Base-by-base conservation (phyloP, 35 echinoderm and acorn worm genomes). In the Apostichopus parvimensis region DNA sequence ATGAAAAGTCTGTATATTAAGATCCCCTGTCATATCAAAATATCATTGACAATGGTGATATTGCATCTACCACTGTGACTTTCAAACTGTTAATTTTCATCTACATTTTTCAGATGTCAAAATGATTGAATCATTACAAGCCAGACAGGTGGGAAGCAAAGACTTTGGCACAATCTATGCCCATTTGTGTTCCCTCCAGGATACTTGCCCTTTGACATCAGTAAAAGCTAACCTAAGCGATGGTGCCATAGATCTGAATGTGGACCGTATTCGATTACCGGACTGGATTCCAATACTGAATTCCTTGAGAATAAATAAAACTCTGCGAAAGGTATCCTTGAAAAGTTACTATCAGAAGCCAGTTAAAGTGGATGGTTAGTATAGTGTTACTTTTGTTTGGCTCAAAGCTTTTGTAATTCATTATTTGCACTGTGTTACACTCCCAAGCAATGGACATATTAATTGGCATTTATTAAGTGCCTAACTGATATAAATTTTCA, bases 251-350 rank as follows among this genome's bases (percentile, higher is more conserved):
- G 97, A 99, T 60, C 75, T 99, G 12, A 99, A 99, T 86, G 97
- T 93, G 57, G 97, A 99, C 70, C 91, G 97, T 23, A 94, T 99
- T 53, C 81, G 97, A 57, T 76, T 94, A n/a, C 93, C 91, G 54
- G 97, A 99, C 73, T 99, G 97, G 97, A 57, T 77, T 23, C 97
- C 97, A 17, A 93, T 99, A 14, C 80, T 99, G n/a, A 96, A 96
- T 79, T 89, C 95, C 20, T 61, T 99, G 54, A 91, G 95, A 26
- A 96, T 99, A 26, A 99, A 99, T 79, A 99, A 93, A 77, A 94
- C 53, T 86, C 87, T 99, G 21, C 87, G 87, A 68, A 96, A 87
- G 75, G 70, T 99, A 73, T 90, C 90, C 10, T 53, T 99, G 7
- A 78, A 93, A 77, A 96, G 97, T 92, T 95, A 95, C 73, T 99